Conservation (phyloP, 2,113 vertebrate genomes). For the Passer domesticus region DNA sequence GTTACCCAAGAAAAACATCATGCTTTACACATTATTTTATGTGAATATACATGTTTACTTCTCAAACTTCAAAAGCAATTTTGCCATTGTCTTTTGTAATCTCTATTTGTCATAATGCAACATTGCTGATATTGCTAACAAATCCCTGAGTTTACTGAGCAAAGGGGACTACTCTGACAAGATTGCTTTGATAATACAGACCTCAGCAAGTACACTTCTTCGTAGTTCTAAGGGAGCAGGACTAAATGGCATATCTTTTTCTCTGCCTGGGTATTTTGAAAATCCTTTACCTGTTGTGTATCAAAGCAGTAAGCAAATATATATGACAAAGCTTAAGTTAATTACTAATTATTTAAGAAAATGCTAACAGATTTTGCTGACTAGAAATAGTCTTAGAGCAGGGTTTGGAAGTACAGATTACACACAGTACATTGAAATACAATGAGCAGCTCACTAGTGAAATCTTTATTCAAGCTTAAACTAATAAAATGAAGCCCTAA, state of each 20-base stretch:
- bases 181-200: not conserved
- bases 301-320: slow-evolving; percentile 13
- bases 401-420: not conserved
- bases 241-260: not conserved
- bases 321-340: slow-evolving; percentile 8
- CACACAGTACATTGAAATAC: not conserved
- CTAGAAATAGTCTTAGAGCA: not conserved
- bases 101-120: not conserved
- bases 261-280: not conserved
- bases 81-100: slow-evolving; percentile 36
- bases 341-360: slow-evolving; percentile 11
- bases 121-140: not conserved
- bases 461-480: not conserved
- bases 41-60: not conserved
- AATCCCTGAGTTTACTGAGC: slow-evolving; percentile 3
- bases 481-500: not conserved
- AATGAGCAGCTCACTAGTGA: not conserved
- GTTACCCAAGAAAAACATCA: not conserved
- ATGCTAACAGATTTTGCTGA: not conserved
- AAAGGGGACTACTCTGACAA: slow-evolving; percentile 13
- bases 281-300: not conserved
- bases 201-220: not conserved
- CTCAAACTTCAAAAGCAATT: slow-evolving; percentile 4
- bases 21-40: not conserved
- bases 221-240: not conserved